Base-by-base conservation (phyloP, 2,888 invertebrate genomes). In the Azorinus chamasolen region DNA sequence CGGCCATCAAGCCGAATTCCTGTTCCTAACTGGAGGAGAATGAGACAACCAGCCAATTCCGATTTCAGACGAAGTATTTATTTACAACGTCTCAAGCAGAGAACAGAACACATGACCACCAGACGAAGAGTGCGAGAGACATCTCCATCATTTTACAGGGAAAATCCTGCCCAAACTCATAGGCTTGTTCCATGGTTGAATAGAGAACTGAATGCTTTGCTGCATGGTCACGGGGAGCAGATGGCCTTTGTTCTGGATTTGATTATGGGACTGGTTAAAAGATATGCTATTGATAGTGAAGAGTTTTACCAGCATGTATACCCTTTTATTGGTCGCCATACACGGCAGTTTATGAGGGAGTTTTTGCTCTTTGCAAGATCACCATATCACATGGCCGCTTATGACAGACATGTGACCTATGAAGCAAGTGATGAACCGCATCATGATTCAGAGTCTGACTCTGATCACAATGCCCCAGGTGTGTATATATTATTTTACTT, bases 301-400 rank as follows among this genome's bases (percentile, higher is more conserved):
- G 95, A 96, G 88, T 97, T 98, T 93, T 95, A 95, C 45, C 95
- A 95, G 48, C 94, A 95, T 16, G 93, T 97, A 61, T 94, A 94
- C 32, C 95, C 96, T 16, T 96, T 95, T 91, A 94, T 97, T 77
- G 95, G 95, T 22, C 93, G 94, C 0, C 94, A 95, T 83, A 96
- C 97, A 0, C 95, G 95, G 70, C 98, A 98, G 93, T 98, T 98
- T 91, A 95, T 97, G 39, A 97, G 98, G 91, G 98, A 98, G 91
- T 95, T 98, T 75, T 95, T 96, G 87, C 95, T 95, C 91, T 98
- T 96, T 93, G 97, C 98, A 39, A 95, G 96, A 32, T 97, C 97
- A 14, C 97, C 97, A 0, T 97, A 95, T 91, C 97, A 97, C 90
- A 95, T 98, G 95, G 94, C 95, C 63, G 96, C 96, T n/a, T 94